Conservation (phyloP, 92 coral and sea anemone genomes). For the Phenganax subtilis region DNA sequence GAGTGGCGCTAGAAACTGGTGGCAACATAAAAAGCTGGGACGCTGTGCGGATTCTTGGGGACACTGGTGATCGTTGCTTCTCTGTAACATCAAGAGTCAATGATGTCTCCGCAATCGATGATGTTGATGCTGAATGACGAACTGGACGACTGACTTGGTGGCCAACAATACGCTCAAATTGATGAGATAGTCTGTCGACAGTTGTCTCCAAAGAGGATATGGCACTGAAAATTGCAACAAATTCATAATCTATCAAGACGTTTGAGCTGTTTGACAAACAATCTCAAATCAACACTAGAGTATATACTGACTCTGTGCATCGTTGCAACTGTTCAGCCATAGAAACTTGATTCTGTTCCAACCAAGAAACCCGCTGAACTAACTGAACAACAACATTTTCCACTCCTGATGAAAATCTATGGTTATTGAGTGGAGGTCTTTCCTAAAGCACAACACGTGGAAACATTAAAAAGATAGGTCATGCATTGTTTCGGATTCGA, state of each 20-base stretch:
- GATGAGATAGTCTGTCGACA: constrained; percentile 79
- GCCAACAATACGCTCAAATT: constrained; percentile 56
- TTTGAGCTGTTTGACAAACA: background rate
- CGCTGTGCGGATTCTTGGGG: constrained; percentile 57
- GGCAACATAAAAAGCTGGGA: constrained; percentile 41
- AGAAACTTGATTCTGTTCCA: constrained; percentile 87
- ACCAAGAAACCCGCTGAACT: constrained; percentile 76
- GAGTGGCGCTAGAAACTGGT: constrained; percentile 49
- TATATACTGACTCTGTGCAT: constrained; percentile 67
- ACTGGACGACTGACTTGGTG: constrained; percentile 60
- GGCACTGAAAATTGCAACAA: constrained; percentile 49
- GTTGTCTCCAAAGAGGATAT: constrained; percentile 82
- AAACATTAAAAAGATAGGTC: background rate
- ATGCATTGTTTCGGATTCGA: constrained; percentile 28
- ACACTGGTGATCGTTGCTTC: constrained; percentile 60
- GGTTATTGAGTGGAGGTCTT: background rate
- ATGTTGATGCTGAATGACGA: constrained; percentile 76
- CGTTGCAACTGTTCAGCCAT: constrained; percentile 83
- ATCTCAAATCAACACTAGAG: background rate
- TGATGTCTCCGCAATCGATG: constrained; percentile 83
- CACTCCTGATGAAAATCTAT: constrained; percentile 24
- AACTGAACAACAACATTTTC: constrained; percentile 44
- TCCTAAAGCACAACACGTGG: background rate
- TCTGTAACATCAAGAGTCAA: constrained; percentile 67
- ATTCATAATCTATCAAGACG: too few relatives aligned